Evolutionary conservation across 30 jellyfish, hydroid and myxozoan genomes (phyloP), one percentile per base, ranked within the genome.

Genomic region (Hydractinia echinata): DNA sequence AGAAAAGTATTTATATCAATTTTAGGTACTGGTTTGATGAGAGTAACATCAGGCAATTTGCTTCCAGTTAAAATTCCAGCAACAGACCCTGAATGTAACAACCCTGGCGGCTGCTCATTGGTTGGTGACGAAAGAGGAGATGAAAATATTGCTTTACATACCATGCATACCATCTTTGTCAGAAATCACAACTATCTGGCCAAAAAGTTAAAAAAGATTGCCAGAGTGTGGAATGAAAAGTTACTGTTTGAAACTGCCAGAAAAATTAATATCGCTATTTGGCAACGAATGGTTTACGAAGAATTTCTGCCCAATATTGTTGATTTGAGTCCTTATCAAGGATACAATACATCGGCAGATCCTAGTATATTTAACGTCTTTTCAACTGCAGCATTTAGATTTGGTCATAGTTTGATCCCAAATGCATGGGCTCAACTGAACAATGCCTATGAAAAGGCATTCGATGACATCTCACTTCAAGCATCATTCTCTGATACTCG

Each of bases 161-260:
- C 87, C 1, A 82, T 82, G 80, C 89, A 82, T 53, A 82, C 89
- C 52, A 7, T 82, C 11, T 70, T 39, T 49, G 79, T 62, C 14
- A 88, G 89, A 10, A 79, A 68, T 16, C 89, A 82, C 52, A 82
- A 82, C 49, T 51, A 81, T 16, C 70, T 82, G n/a, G 89, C 88
- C 13, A 71, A 52, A 20, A 20, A 16, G 11, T 54, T 82, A 15
- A 11, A 30, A 1, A 51, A 54, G 14, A 11, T 52, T 8, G 72
- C 70, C 82, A 79, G n/a, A 10, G 80, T 50, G 1, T 82, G 89
- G 89, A 80, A 54, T 53, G 88, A 81, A 11, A 80, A 82, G 15
- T 62, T 13, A 10, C 16, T 72, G 19, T 82, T 10, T 72, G 82
- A 82, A 53, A 81, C 70, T 3, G 55, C 88, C 1, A 81, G 88